phyloP scores from a whole-genome alignment of 1,140 invertebrate genomes.

The Trachymyrmex septentrionalis region DNA sequence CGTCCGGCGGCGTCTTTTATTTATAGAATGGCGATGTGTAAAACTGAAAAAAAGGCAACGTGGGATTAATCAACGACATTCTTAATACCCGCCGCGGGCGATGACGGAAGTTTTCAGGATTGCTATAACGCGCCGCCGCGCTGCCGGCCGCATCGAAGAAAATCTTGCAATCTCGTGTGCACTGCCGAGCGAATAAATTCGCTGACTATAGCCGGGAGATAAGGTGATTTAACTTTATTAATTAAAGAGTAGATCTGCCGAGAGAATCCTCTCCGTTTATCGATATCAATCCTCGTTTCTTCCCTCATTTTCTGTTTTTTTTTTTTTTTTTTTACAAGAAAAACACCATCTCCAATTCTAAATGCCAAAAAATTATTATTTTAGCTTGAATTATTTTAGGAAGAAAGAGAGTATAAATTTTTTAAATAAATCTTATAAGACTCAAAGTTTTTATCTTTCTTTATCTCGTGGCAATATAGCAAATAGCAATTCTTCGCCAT shows the following conservation, averaged over 20 bases:
- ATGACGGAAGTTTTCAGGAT: conserved; percentile 63
- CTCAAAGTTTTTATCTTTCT: not conserved
- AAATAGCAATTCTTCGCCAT: not conserved
- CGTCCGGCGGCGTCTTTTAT: conserved; percentile 47
- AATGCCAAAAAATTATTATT: conserved; percentile 30
- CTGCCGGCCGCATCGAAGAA: conserved; percentile 28
- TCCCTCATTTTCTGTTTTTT: not conserved
- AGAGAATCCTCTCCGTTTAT: not conserved
- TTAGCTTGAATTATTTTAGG: not conserved
- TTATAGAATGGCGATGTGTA: conserved; percentile 33
- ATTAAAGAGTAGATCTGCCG: conserved; percentile 15
- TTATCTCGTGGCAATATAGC: not conserved
- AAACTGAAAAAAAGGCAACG: conserved; percentile 52
- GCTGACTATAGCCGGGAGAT: conserved; percentile 13
- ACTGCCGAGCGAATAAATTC: conserved; percentile 46
- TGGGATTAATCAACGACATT: conserved; percentile 63
- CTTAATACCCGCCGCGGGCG: conserved; percentile 57
- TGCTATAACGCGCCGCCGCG: conserved; percentile 21
- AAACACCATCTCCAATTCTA: not conserved
- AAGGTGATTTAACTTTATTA: conserved; percentile 33
- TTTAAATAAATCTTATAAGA: not conserved
- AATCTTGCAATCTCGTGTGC: conserved; percentile 38
- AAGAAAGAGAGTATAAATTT: not conserved
- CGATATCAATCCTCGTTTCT: conserved; percentile 19
- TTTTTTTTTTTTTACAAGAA: not conserved